Evolutionary conservation across 2,888 invertebrate genomes (phyloP).

Genomic region (Drosophila peninsularis): DNA sequence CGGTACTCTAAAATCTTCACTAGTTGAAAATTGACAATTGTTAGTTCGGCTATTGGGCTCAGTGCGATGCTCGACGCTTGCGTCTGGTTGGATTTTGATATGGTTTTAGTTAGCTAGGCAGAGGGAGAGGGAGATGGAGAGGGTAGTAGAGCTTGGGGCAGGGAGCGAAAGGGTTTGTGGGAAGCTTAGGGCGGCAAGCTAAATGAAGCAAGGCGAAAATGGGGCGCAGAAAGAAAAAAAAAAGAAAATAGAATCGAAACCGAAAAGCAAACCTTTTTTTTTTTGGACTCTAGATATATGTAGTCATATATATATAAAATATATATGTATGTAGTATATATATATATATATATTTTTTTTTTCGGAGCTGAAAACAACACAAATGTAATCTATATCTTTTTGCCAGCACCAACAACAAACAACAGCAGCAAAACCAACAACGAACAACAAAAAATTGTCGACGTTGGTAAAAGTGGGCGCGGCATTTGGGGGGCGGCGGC

Average conservation of each 20-base stretch:
- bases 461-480: slow-evolving; percentile 24
- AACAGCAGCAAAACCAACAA: slow-evolving; percentile 13
- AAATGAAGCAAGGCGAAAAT: slow-evolving; percentile 62
- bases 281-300: slow-evolving; percentile 8
- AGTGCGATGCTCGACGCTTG: slow-evolving; percentile 3
- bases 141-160: background rate
- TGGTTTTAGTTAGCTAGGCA: slow-evolving; percentile 9
- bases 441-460: slow-evolving; percentile 23
- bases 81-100: slow-evolving; percentile 22
- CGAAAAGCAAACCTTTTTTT: slow-evolving; percentile 49
- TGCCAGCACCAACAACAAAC: slow-evolving; percentile 40
- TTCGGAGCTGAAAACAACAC: slow-evolving; percentile 64
- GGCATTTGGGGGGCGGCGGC: slow-evolving; percentile 4
- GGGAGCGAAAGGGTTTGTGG: slow-evolving; percentile 8
- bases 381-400: slow-evolving; percentile 75
- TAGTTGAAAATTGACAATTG: slow-evolving; percentile 46
- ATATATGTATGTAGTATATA: slow-evolving; percentile 5
- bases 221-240: slow-evolving; percentile 26
- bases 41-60: slow-evolving; percentile 25
- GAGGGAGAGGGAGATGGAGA: background rate
- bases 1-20: slow-evolving; percentile 3
- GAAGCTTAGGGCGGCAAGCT: slow-evolving; percentile 31
- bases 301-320: background rate
- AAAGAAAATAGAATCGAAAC: slow-evolving; percentile 3
- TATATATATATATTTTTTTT: slow-evolving; percentile 30